Evolutionary conservation across 2,113 vertebrate species (phyloP), one percentile per base, ranked within the genome.

Genomic region (Rhinogobius similis): DNA sequence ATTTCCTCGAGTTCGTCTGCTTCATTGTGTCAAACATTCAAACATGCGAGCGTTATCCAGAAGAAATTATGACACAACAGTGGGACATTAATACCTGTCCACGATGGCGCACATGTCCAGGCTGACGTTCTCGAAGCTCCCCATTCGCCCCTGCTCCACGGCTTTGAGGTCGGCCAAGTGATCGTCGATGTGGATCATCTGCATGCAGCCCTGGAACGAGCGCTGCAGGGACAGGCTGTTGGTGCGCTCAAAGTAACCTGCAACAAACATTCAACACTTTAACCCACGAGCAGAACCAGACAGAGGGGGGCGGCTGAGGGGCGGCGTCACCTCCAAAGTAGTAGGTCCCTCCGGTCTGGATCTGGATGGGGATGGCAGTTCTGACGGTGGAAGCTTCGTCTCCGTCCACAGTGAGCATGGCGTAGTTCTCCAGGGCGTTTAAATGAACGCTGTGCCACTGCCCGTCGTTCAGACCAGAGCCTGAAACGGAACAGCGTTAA

Each of bases 91-190:
- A 5, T 90, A 98, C 98, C 98, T 94, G 94, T 99, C 98, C 82
- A 97, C 94, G 62, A 99, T 96, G 77, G 96, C 98, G 56, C 98
- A 99, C 96, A 98, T 98, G 71, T 99, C 96, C 73, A 99, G 93
- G 89, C 94, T 99, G 91, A 98, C 92, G 1, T 98, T 99, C 2
- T 96, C 95, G 82, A 98, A 99, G 62, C 93, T 94, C 56, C 97
- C 96, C 1, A 96, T 91, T 36, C 91, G 89, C 39, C 95, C 95
- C 71, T 96, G 94, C 23, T 97, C 97, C 79, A 98, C 92, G 2
- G 94, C 94, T 0, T 93, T 92, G 56, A 99, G 90, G 84, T 99
- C 95, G 1, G 93, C 92, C 6, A 96, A 91, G 12, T 98, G 96
- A 74, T 97, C 95, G 5, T 99, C 98, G 61, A 98, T 95, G 2